Evolutionary conservation across 2,113 vertebrate genomes (phyloP).

Genomic region (Myxocyprinus asiaticus): DNA sequence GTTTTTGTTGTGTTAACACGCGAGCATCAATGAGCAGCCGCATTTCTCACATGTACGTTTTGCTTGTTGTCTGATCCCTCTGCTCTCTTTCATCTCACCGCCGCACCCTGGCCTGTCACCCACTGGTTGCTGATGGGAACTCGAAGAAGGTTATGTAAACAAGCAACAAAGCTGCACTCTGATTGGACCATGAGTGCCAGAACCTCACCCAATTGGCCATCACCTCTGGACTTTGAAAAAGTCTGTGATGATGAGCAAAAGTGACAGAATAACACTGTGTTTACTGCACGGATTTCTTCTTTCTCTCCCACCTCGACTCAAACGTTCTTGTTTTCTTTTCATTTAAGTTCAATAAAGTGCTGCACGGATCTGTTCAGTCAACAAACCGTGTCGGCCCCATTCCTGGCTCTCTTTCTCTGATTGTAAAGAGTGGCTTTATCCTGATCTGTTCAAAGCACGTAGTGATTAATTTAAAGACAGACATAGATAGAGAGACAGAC

Average conservation of each 20-base stretch:
- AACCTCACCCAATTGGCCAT: slow-evolving; percentile 1
- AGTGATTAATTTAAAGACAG: slow-evolving; percentile 74
- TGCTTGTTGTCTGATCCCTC: slow-evolving; percentile 32
- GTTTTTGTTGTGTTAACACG: not conserved
- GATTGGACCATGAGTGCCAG: not conserved
- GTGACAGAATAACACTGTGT: slow-evolving; percentile 9
- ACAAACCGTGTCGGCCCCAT: slow-evolving; percentile 26
- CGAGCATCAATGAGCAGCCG: not conserved
- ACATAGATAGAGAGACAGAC: slow-evolving; percentile 62
- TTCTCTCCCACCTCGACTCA: not conserved
- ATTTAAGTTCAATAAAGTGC: slow-evolving; percentile 28
- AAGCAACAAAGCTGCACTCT: not conserved
- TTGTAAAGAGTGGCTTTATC: slow-evolving; percentile 57
- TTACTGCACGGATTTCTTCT: not conserved
- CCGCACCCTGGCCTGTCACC: not conserved
- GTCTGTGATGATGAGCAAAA: slow-evolving; percentile 11
- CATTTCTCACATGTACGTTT: slow-evolving; percentile 9
- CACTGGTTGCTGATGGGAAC: not conserved
- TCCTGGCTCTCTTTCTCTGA: slow-evolving; percentile 6
- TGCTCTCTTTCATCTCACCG: slow-evolving; percentile 37
- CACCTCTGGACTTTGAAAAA: slow-evolving; percentile 6
- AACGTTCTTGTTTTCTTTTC: slow-evolving; percentile 29
- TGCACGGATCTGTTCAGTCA: slow-evolving; percentile 30
- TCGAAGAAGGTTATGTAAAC: slow-evolving; percentile 39
- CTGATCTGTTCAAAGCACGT: slow-evolving; percentile 67